Evolutionary conservation across 2,888 invertebrate genomes (phyloP), one percentile per base, ranked within the genome.

Genomic region (Matsumyia berberina): DNA sequence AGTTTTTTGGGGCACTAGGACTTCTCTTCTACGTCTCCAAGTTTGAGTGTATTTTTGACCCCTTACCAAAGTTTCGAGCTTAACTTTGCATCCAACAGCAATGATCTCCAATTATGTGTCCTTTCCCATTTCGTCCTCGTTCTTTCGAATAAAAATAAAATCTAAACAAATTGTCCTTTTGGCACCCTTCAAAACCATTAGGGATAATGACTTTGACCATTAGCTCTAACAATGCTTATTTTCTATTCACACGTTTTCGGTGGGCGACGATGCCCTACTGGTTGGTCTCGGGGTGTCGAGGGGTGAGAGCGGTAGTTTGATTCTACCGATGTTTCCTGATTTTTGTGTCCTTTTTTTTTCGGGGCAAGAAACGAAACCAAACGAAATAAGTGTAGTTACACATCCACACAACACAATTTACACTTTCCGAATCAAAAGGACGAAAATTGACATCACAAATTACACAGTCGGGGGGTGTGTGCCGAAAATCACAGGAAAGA

Each of bases 191-290:
- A 83, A 73, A 73, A 78, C 78, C 83, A 83, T 83, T 83, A 83
- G 78, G 78, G 83, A 78, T 83, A 83, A 83, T 78, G 83, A 74
- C 83, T 83, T 73, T 78, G 78, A 83, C 83, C 83, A 83, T 83
- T 83, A 83, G 78, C 83, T 64, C 64, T 69, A 69, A 83, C 83
- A 83, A 74, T 78, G 67, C 83, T 73, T 78, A 78, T 83, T 78
- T 60, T 74, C 73, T 51, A 83, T 83, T 83, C 83, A 83, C 83
- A 83, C 83, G 78, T 74, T 83, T 64, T 67, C 29, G 35, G 58
- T 72, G 53, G 51, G 51, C 57, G 49, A 49, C 29, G 44, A 39
- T 31, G 44, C 62, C 37, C 70, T 37, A n/a, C 33, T 42, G 29
- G 64, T 72, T 57, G 9, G 15, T n/a, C 8, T 64, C 35, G 29